phyloP scores from a whole-genome alignment of 2,113 vertebrate species.

The Macheiramphus alcinus region DNA sequence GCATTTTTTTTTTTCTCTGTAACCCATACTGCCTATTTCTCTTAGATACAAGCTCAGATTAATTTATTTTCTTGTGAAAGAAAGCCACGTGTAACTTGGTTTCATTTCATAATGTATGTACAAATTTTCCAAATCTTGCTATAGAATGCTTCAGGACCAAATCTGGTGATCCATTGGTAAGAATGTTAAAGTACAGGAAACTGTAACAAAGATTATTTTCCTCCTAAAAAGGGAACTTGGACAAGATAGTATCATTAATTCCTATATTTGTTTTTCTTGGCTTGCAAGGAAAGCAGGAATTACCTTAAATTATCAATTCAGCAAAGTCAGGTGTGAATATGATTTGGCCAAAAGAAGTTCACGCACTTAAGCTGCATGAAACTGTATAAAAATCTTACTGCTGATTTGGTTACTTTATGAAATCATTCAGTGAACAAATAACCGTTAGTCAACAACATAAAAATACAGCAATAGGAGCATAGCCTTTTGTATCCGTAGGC shows the following conservation, averaged over 20 bases:
- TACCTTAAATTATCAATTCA: not conserved
- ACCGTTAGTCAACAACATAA: not conserved
- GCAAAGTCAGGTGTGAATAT: not conserved
- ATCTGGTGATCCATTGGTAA: not conserved
- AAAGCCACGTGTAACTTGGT: not conserved
- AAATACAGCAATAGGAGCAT: not conserved
- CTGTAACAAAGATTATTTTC: slow-evolving; percentile 12
- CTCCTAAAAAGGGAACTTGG: not conserved
- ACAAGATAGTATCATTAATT: not conserved
- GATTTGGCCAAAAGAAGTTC: not conserved
- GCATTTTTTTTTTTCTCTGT: not conserved
- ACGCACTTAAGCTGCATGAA: not conserved
- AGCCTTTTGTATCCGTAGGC: not conserved
- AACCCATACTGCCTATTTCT: not conserved
- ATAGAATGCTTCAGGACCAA: not conserved
- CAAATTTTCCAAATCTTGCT: not conserved
- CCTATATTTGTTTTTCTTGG: not conserved
- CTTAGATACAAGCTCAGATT: not conserved
- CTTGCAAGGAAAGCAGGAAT: not conserved
- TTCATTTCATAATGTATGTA: not conserved
- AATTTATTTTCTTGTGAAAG: not conserved
- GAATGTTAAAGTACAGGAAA: slow-evolving; percentile 8
- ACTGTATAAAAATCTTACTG: not conserved
- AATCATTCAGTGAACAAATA: not conserved
- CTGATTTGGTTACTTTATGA: not conserved